Evolutionary conservation across 1,140 invertebrate genomes (phyloP).

Genomic region (Spodoptera frugiperda): DNA sequence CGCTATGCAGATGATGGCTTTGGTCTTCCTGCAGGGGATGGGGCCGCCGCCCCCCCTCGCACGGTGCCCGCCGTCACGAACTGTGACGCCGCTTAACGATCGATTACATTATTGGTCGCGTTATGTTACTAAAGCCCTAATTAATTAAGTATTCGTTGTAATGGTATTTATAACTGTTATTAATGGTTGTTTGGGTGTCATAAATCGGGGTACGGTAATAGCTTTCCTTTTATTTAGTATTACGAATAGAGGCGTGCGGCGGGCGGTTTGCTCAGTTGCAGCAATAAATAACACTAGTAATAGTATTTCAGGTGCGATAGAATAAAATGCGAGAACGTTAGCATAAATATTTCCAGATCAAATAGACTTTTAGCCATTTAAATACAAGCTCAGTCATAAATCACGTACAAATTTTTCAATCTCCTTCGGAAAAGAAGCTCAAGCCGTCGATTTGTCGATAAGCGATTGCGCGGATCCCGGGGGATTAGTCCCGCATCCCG

Average conservation of each 20-base stretch:
- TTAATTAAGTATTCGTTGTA: constrained; percentile 8
- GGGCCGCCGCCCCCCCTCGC: not conserved
- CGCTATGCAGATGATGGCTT: constrained; percentile 49
- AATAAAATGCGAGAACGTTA: not conserved
- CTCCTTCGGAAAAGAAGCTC: constrained; percentile 14
- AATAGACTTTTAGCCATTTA: not conserved
- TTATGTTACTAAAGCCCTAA: constrained; percentile 1
- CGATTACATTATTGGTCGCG: constrained; percentile 13
- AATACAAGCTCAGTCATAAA: constrained; percentile 9
- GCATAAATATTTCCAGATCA: not conserved
- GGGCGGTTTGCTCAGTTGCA: not conserved
- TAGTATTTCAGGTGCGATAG: not conserved
- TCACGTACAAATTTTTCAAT: constrained; percentile 34
- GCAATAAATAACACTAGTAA: not conserved
- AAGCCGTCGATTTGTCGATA: constrained; percentile 44
- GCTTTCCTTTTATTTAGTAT: too few species aligned
- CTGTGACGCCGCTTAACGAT: constrained; percentile 17
- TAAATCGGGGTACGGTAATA: not conserved
- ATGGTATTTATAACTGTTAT: not conserved
- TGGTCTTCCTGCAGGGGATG: constrained; percentile 9
- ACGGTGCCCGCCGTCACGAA: not conserved
- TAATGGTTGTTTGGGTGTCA: not conserved
- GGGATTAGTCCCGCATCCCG: constrained; percentile 42
- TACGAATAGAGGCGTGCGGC: too few species aligned
- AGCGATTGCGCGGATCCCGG: constrained; percentile 41